phyloP scores from a whole-genome alignment of 2,113 vertebrate species.

The Ibidorhyncha struthersii region DNA sequence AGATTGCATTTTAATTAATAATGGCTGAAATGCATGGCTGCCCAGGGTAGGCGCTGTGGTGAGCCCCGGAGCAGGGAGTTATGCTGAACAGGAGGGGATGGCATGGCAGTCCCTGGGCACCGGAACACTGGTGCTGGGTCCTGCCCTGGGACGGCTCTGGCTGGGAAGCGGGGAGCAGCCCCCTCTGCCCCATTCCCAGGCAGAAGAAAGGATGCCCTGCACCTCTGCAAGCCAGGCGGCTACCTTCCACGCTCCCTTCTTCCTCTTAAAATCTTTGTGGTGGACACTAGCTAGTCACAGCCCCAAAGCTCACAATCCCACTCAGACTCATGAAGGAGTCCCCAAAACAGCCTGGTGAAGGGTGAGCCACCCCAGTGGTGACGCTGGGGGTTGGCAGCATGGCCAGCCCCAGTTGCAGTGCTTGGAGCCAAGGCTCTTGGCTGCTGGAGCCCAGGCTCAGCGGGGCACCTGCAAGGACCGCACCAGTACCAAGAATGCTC shows the following conservation, averaged over 20 bases:
- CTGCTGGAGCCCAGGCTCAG: neutral
- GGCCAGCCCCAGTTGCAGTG: neutral
- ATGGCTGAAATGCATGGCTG: neutral
- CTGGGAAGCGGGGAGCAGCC: neutral
- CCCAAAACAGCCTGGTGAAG: neutral
- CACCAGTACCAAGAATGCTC: fast-evolving
- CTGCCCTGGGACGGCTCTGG: neutral
- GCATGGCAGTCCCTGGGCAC: fast-evolving
- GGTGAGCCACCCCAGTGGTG: neutral
- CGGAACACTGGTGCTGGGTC: neutral
- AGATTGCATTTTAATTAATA: constrained; percentile 45
- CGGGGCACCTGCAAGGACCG: neutral
- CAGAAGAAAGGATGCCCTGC: neutral
- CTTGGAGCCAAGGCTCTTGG: neutral
- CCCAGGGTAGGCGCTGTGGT: neutral
- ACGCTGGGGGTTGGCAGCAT: neutral
- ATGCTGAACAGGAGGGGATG: neutral
- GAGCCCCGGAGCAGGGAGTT: neutral
- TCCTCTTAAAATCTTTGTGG: neutral
- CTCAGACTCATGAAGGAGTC: neutral
- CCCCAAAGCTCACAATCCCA: neutral
- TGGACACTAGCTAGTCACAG: neutral
- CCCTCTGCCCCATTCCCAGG: neutral
- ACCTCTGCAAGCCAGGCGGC: neutral
- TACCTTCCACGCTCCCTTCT: neutral